phyloP scores from a whole-genome alignment of 1,140 invertebrate genomes.

The Diplogasteroides magnus region DNA sequence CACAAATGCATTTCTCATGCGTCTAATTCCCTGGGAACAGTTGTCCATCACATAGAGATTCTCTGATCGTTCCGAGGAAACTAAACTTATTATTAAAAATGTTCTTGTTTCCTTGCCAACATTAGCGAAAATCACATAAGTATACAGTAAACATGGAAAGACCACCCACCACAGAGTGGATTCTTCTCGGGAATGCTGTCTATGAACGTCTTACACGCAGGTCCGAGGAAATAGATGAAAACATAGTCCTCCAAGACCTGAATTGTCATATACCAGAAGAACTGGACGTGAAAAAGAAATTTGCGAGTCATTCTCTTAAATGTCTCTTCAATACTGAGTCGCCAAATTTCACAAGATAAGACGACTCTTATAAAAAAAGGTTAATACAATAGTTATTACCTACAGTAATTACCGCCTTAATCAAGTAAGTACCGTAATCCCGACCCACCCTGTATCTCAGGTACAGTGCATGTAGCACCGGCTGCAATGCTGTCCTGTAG shows the following conservation, averaged over 20 bases:
- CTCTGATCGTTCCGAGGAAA: background rate
- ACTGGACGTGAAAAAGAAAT: conserved; percentile 23
- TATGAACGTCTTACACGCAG: conserved; percentile 38
- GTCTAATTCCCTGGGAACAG: background rate
- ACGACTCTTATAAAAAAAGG: background rate
- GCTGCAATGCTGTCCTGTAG: conserved; percentile 10
- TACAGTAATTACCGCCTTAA: background rate
- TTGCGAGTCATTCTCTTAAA: background rate
- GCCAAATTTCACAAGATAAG: background rate
- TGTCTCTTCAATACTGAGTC: background rate
- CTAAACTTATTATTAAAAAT: background rate
- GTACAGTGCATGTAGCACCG: background rate
- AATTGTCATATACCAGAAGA: conserved; percentile 36
- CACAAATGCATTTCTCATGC: background rate
- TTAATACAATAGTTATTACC: conserved; percentile 5
- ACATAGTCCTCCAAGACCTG: conserved; percentile 43
- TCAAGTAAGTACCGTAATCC: background rate
- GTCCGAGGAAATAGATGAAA: conserved; percentile 44
- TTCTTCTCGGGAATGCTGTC: conserved; percentile 42
- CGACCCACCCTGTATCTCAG: background rate
- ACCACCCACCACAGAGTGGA: conserved; percentile 41
- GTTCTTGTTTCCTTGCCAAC: background rate
- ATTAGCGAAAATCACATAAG: background rate
- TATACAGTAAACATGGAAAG: background rate
- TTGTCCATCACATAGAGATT: background rate